Base-by-base conservation (phyloP, 2,797 vertebrate genomes). In the Apodemus agrarius region DNA sequence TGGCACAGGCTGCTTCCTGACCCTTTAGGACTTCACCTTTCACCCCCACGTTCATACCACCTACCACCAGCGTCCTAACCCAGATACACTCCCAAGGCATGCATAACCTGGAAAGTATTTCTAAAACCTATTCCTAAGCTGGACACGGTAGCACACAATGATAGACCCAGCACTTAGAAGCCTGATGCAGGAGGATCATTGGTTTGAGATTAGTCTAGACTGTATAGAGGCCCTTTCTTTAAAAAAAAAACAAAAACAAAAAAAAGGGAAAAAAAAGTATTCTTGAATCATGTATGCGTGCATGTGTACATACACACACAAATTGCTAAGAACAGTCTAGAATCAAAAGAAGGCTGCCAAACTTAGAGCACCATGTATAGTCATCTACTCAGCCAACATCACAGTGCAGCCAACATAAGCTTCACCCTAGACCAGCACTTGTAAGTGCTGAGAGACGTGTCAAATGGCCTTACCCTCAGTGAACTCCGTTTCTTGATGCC, bases 341-440 rank as follows among this genome's bases (percentile, higher is more conserved):
- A 75, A 16, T 78, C 31, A n/a, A 83, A 59, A 12, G 26, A n/a
- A 79, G 13, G 6, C 80, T 26, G 61, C 17, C 3, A 10, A 21
- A 31, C 1, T 31, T 2, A 52, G 0, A 26, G 14, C 34, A 49
- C 24, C 9, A 9, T 10, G 6, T 13, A 24, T 14, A 8, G 26
- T 46, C 86, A 37, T 10, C 24, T 8, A 5, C 52, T 24, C n/a
- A 3, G 17, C 29, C 65, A 78, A 10, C 5, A 37, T 54, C 84
- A 40, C 75, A 67, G n/a, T 31, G 1, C 61, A 29, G 13, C n/a
- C 8, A 63, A 26, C 10, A 10, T 12, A 2, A 2, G 61, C 81
- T 40, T 29, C 1, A 34, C n/a, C 24, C 65, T 26, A 26, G 26
- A n/a, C 40, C 52, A 1, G 22, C 26, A 16, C 12, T 10, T 19